Percentiles rank a stretch among this genome's conserved stretches.
Conservation (phyloP, 1,140 invertebrate genomes). For the Saccostrea cuccullata region DNA sequence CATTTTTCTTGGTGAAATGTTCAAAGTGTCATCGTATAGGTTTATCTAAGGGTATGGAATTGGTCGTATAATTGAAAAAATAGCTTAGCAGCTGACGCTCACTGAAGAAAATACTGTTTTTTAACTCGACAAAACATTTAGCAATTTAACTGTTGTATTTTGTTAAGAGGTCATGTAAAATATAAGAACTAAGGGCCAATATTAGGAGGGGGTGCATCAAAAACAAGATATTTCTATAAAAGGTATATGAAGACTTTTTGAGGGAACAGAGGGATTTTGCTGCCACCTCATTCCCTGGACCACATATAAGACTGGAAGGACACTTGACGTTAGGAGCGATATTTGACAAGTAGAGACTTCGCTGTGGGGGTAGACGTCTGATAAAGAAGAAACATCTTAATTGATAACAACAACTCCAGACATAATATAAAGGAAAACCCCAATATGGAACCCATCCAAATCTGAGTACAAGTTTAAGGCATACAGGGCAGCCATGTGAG, state of each 20-base stretch:
- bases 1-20: conserved; percentile 15
- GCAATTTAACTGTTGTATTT: not conserved
- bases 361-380: not conserved
- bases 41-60: not conserved
- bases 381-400: not conserved
- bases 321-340: conserved; percentile 12
- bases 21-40: conserved; percentile 23
- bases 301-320: not conserved
- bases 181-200: not conserved
- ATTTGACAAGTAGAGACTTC: conserved; percentile 8
- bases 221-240: not conserved
- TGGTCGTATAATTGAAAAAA: not conserved
- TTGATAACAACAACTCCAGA: conserved; percentile 8
- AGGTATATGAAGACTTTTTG: not conserved
- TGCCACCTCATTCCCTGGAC: conserved; percentile 13
- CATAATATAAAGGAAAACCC: not conserved
- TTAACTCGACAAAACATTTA: not conserved
- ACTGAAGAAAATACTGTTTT: not conserved
- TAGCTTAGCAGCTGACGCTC: not conserved
- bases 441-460: not conserved
- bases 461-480: conserved; percentile 11
- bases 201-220: not conserved
- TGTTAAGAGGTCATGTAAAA: not conserved
- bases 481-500: not conserved
- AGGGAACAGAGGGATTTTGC: not conserved